Conservation (phyloP, 2,888 invertebrate species). For the Theristus sp. region DNA sequence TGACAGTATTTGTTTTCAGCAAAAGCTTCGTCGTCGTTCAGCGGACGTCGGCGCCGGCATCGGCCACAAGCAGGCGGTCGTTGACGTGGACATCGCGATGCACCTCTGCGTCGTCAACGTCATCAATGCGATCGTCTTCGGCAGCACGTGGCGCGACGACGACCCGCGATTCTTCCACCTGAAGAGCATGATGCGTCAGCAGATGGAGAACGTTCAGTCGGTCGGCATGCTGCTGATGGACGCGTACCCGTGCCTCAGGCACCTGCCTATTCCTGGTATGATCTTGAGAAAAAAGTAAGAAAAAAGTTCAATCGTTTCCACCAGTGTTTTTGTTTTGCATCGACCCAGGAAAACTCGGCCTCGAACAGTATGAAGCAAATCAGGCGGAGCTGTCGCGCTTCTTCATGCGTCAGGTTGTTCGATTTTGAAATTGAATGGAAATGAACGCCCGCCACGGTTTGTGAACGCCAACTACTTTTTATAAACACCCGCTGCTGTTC, state of each 20-base stretch:
- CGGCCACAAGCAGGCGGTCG: neutral
- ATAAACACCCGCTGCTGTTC: too few species aligned
- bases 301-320: too few species aligned
- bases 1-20: too few species aligned
- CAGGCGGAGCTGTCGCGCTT: neutral
- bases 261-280: neutral
- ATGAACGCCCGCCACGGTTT: too few species aligned
- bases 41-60: too few species aligned
- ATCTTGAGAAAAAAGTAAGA: too few species aligned
- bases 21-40: too few species aligned
- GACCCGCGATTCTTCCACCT: constrained; percentile 18
- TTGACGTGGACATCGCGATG: neutral
- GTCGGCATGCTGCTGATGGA: neutral
- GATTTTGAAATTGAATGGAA: neutral
- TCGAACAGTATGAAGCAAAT: neutral
- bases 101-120: constrained; percentile 22
- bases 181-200: constrained; percentile 12
- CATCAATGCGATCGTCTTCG: constrained; percentile 25
- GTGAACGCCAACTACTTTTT: too few species aligned
- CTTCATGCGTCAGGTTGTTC: neutral
- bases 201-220: neutral
- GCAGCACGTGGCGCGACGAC: constrained; percentile 15
- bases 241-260: neutral
- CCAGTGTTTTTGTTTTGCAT: too few species aligned
- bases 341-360: neutral